phyloP scores from a whole-genome alignment of 2,888 invertebrate species.

The Girardia tigrina region DNA sequence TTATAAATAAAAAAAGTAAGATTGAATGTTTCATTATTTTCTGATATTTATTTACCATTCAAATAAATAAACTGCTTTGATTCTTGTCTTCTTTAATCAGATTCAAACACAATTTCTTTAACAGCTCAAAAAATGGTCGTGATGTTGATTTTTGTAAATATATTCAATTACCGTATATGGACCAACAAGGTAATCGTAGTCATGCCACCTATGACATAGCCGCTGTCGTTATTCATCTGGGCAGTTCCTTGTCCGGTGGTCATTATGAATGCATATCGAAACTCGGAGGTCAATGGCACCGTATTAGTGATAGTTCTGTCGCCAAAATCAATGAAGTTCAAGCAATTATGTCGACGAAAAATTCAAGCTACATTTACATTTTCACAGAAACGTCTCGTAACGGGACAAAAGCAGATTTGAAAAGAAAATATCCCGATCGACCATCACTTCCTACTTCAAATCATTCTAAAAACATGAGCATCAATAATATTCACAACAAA shows the following conservation, averaged over 20 bases:
- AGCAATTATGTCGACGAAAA: slow-evolving; percentile 10
- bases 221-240: not conserved
- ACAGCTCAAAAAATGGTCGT: not conserved
- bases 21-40: too few species aligned
- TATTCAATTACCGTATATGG: not conserved
- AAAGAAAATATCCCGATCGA: not conserved
- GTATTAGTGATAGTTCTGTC: not conserved
- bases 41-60: too few species aligned
- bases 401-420: not conserved
- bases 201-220: not conserved
- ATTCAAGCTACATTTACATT: not conserved
- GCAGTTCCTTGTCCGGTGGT: not conserved
- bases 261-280: slow-evolving; percentile 18
- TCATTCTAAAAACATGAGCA: too few species aligned
- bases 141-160: slow-evolving; percentile 18
- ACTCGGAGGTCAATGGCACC: not conserved
- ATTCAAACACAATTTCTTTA: not conserved
- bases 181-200: not conserved
- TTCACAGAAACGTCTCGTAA: not conserved
- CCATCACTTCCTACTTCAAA: not conserved
- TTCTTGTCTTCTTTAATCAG: too few species aligned
- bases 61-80: too few species aligned
- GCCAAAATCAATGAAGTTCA: not conserved
- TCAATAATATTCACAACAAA: too few species aligned
- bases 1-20: too few species aligned